Evolutionary conservation across 2,113 vertebrate species (phyloP).

Genomic region (Callopanchax toddi): DNA sequence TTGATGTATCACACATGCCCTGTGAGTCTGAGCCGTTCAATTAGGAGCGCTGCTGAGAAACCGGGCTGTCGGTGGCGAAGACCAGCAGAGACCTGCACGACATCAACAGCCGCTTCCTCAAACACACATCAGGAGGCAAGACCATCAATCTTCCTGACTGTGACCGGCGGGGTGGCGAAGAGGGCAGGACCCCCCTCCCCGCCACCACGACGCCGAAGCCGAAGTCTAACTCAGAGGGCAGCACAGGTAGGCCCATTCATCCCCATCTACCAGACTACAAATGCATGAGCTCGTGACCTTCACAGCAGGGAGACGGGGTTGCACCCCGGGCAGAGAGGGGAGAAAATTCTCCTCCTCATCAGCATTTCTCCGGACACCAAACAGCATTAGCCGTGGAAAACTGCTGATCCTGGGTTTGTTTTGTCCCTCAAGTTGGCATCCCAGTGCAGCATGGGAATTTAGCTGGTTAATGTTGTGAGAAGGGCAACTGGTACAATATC

Average conservation of each 20-base stretch:
- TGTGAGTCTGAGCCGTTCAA: conserved; percentile 70
- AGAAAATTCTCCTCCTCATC: conserved; percentile 64
- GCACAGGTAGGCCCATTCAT: conserved; percentile 69
- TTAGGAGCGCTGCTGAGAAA: conserved; percentile 68
- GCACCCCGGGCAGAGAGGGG: conserved; percentile 42
- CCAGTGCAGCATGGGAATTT: conserved; percentile 53
- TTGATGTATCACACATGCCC: conserved; percentile 69
- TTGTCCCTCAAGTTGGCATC: conserved; percentile 59
- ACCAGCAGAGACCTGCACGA: conserved; percentile 64
- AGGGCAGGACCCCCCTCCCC: conserved; percentile 47
- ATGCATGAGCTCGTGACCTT: conserved; percentile 75
- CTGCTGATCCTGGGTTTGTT: conserved; percentile 69
- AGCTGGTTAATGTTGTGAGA: conserved; percentile 76
- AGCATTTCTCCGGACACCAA: conserved; percentile 68
- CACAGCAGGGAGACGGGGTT: conserved; percentile 55
- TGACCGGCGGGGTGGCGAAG: conserved; percentile 47
- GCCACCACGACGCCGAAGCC: background rate
- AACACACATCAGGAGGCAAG: conserved; percentile 58
- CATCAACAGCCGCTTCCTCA: conserved; percentile 72
- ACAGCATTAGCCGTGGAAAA: conserved; percentile 59
- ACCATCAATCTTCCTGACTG: conserved; percentile 68
- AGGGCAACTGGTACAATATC: conserved; percentile 72
- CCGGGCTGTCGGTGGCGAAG: conserved; percentile 57
- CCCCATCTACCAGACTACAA: conserved; percentile 68
- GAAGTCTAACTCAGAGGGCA: conserved; percentile 50